Evolutionary conservation across 2,888 invertebrate species (phyloP).

Genomic region (Alviniconcha strummeri): DNA sequence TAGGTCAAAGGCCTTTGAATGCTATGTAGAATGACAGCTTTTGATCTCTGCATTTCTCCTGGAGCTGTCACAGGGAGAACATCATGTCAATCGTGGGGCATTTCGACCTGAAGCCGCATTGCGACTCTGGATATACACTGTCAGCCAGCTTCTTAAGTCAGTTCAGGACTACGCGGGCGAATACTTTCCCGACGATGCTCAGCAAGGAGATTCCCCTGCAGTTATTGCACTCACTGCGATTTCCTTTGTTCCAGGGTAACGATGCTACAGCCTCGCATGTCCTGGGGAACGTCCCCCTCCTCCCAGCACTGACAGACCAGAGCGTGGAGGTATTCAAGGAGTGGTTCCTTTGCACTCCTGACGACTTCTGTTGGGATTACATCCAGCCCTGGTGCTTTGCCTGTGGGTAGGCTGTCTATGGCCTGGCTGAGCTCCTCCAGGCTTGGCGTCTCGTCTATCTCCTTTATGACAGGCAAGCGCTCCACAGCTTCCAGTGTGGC

Average conservation of each 20-base stretch:
- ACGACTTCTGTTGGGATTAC: background rate
- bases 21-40: slow-evolving; percentile 34
- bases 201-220: slow-evolving; percentile 44
- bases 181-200: slow-evolving; percentile 21
- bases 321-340: slow-evolving; percentile 11
- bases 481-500: slow-evolving; percentile 1
- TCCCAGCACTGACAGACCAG: slow-evolving; percentile 26
- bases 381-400: slow-evolving; percentile 9
- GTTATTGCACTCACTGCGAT: slow-evolving; percentile 42
- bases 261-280: slow-evolving; percentile 39
- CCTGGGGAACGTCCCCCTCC: slow-evolving; percentile 34
- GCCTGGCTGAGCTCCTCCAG: slow-evolving; percentile 9
- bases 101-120: slow-evolving; percentile 39
- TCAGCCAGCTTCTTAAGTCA: slow-evolving; percentile 36
- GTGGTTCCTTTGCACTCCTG: background rate
- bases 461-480: background rate
- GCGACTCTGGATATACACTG: slow-evolving; percentile 41
- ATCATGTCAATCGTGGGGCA: slow-evolving; percentile 38
- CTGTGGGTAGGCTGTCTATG: slow-evolving; percentile 16
- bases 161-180: background rate
- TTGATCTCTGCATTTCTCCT: slow-evolving; percentile 35
- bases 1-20: slow-evolving; percentile 39
- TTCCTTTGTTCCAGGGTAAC: slow-evolving; percentile 42
- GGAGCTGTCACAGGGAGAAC: slow-evolving; percentile 30
- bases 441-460: background rate